These are phyloP conservation scores for Rachycentron canadum DNA, from an alignment of 2,797 vertebrate species.

Conservation along the genomic window DNA sequence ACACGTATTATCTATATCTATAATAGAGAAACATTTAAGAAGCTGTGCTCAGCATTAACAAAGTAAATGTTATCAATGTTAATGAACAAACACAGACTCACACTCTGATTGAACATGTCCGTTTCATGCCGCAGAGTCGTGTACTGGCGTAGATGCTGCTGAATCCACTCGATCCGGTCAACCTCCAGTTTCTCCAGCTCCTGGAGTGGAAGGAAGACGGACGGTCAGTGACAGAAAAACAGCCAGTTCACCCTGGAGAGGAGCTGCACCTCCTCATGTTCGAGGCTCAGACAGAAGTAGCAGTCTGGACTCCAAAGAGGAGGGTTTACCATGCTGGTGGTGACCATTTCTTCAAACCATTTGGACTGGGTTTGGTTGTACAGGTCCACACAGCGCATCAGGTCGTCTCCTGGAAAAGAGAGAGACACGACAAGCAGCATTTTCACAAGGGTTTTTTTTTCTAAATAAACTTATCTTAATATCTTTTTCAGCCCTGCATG, in stretches of 20 bases:
- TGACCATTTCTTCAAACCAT: conserved; percentile 99
- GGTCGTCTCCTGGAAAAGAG: conserved; percentile 90
- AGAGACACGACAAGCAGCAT: background rate
- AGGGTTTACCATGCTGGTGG: conserved; percentile 91
- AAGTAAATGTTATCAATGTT: background rate
- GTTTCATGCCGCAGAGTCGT: conserved; percentile 96
- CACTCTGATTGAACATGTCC: conserved; percentile 99
- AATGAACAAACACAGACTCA: conserved; percentile 79
- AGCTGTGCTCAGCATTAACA: no score
- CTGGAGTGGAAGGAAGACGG: conserved; percentile 72
- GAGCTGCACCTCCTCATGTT: background rate
- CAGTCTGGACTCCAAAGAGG: background rate
- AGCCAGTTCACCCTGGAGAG: background rate
- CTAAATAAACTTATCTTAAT: background rate
- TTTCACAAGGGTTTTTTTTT: background rate
- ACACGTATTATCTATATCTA: no score
- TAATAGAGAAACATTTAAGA: no score
- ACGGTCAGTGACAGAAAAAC: background rate
- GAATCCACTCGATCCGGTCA: conserved; percentile 96
- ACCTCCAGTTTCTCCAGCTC: conserved; percentile 97
- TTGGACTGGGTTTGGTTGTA: conserved; percentile 98
- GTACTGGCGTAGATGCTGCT: conserved; percentile 95
- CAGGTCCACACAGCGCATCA: conserved; percentile 97
- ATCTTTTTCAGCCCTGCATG: background rate
- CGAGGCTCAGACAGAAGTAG: background rate